Conservation (phyloP, 2,113 vertebrate species). For the Epinephelus cyanopodus region DNA sequence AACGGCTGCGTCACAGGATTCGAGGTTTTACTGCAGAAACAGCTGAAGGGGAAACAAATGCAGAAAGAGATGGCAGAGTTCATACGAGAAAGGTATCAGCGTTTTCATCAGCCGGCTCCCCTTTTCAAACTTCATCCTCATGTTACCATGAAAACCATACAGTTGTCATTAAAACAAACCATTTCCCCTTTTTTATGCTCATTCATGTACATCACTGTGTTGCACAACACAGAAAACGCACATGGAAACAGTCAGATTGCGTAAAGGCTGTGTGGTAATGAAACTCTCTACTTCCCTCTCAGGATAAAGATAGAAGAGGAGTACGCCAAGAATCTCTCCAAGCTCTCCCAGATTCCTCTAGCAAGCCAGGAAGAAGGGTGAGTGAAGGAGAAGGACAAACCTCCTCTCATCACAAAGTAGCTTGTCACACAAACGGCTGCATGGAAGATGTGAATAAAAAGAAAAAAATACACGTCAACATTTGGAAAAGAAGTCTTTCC, state of each 20-base stretch:
- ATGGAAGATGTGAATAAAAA: constrained; percentile 17
- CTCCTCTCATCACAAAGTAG: neutral
- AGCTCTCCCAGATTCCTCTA: constrained; percentile 95
- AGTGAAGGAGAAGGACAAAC: constrained; percentile 70
- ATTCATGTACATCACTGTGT: constrained; percentile 40
- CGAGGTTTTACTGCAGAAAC: constrained; percentile 96
- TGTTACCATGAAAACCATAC: constrained; percentile 66
- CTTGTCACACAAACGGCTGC: constrained; percentile 6
- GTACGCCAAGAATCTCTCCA: constrained; percentile 96
- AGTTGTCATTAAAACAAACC: constrained; percentile 38
- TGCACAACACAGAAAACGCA: constrained; percentile 59
- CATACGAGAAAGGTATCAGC: constrained; percentile 91
- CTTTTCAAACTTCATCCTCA: constrained; percentile 9
- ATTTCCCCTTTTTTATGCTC: constrained; percentile 49
- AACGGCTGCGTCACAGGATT: constrained; percentile 92
- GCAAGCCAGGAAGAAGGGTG: constrained; percentile 97
- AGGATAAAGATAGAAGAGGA: constrained; percentile 99
- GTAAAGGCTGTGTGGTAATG: constrained; percentile 59
- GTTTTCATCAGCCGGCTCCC: neutral
- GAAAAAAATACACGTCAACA: neutral
- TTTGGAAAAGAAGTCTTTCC: constrained; percentile 13
- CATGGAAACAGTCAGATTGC: constrained; percentile 43
- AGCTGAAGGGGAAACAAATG: constrained; percentile 98
- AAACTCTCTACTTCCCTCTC: constrained; percentile 61
- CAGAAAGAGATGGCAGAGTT: constrained; percentile 99